Conservation (phyloP, 2,888 invertebrate genomes). For the Noctua comes region DNA sequence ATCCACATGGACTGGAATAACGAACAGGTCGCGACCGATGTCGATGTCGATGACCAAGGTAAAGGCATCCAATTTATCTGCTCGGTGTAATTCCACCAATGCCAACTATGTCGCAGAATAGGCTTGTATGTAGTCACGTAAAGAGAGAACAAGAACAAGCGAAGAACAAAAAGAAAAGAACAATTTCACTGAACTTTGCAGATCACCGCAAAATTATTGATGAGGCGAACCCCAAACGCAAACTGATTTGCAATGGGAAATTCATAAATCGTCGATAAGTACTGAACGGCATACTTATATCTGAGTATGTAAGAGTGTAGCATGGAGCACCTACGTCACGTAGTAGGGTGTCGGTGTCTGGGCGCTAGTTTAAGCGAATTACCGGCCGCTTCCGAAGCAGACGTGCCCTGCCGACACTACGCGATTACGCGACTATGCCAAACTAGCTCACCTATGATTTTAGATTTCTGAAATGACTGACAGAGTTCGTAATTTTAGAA, state of each 20-base stretch:
- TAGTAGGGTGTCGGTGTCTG: slow-evolving; percentile 60
- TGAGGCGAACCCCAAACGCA: neutral
- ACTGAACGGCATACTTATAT: neutral
- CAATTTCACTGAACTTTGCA: neutral
- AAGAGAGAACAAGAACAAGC: neutral
- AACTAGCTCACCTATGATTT: neutral
- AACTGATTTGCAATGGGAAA: neutral
- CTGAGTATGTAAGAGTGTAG: slow-evolving; percentile 9
- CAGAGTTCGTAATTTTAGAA: neutral
- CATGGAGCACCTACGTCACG: neutral
- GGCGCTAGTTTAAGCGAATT: slow-evolving; percentile 71
- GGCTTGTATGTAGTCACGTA: neutral
- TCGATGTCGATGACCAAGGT: neutral
- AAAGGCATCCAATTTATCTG: neutral
- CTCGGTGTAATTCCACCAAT: neutral
- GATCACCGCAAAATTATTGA: neutral
- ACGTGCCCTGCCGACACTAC: slow-evolving; percentile 43
- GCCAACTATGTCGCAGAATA: neutral
- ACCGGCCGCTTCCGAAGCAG: slow-evolving; percentile 69
- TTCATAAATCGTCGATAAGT: neutral
- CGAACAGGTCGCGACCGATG: neutral
- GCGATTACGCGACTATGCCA: slow-evolving; percentile 32
- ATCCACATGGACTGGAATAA: neutral
- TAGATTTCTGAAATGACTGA: neutral
- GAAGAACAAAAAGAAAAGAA: neutral